Percentiles rank a stretch among this genome's conserved stretches.
These are phyloP conservation scores for Ridgeia piscesae DNA, from an alignment of 1,140 invertebrate genomes.

Conservation along the genomic window DNA sequence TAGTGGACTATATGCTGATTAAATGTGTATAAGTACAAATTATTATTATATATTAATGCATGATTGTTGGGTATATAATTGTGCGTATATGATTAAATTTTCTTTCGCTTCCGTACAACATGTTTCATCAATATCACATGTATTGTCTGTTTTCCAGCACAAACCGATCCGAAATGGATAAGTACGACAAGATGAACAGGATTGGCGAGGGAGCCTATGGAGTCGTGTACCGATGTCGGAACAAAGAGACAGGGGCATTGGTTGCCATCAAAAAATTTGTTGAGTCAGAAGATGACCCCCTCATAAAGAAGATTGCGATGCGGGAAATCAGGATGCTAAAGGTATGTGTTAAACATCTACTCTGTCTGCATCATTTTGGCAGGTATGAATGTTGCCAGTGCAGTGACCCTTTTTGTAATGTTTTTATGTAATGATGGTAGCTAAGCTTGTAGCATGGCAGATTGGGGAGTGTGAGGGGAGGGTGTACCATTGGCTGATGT, in stretches of 20 bases:
- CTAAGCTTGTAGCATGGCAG: no score
- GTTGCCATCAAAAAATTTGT: constrained; percentile 99
- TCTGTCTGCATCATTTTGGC: neutral
- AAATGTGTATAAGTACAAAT: no score
- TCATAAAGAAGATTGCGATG: constrained; percentile 96
- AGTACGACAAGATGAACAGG: constrained; percentile 94
- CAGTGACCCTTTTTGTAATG: no score
- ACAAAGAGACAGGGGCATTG: constrained; percentile 90
- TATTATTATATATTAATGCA: no score
- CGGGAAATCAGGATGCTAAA: constrained; percentile 96
- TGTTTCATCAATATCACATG: neutral
- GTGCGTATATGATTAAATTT: neutral
- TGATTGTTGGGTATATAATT: neutral
- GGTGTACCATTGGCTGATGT: no score
- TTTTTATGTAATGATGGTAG: no score
- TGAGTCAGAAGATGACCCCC: constrained; percentile 97
- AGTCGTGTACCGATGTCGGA: constrained; percentile 97
- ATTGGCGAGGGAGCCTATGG: constrained; percentile 98
- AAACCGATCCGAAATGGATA: constrained; percentile 74
- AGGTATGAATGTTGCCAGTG: neutral
- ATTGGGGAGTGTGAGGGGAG: no score
- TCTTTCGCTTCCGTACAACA: neutral
- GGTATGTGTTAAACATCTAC: constrained; percentile 61
- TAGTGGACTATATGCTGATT: no score
- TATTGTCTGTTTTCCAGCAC: neutral